These are phyloP conservation scores for Microctenopoma stevenorrisi DNA, from an alignment of 2,797 vertebrate genomes.

Conservation along the genomic window DNA sequence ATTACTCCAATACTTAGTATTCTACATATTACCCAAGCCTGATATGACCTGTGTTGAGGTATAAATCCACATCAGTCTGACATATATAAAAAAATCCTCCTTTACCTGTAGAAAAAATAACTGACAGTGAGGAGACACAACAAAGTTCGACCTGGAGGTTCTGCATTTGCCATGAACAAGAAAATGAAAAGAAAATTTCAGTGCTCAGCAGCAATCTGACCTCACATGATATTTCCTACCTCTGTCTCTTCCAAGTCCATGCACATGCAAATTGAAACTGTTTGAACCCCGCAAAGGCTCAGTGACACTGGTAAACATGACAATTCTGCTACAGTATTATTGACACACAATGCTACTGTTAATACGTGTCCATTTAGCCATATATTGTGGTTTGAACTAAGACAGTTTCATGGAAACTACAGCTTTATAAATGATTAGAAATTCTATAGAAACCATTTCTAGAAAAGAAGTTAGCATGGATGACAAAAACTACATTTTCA, in stretches of 20 bases:
- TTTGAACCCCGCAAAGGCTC: conserved; percentile 29
- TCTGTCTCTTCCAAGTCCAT: conserved; percentile 1
- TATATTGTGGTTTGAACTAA: conserved; percentile 48
- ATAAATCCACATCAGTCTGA: conserved; percentile 63
- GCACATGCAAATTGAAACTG: conserved; percentile 21
- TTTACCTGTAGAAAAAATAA: conserved; percentile 20
- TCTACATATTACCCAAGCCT: conserved; percentile 58
- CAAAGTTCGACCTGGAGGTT: background rate
- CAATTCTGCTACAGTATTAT: conserved; percentile 54
- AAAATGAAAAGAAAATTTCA: conserved; percentile 3
- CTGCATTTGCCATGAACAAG: conserved; percentile 10
- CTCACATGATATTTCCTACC: conserved; percentile 11
- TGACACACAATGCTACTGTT: conserved; percentile 38
- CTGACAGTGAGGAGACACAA: conserved; percentile 25
- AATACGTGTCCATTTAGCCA: conserved; percentile 34
- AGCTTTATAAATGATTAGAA: conserved; percentile 60
- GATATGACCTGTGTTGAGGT: conserved; percentile 72
- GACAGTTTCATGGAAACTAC: conserved; percentile 86
- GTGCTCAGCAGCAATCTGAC: conserved; percentile 32
- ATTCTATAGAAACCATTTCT: conserved; percentile 55
- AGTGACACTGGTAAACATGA: conserved; percentile 45
- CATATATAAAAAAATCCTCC: background rate
- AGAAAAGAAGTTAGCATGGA: conserved; percentile 32
- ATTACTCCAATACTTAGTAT: conserved; percentile 62
- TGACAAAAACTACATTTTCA: conserved; percentile 5